Base-by-base conservation (phyloP, 2,888 invertebrate species). In the Arctia plantaginis region DNA sequence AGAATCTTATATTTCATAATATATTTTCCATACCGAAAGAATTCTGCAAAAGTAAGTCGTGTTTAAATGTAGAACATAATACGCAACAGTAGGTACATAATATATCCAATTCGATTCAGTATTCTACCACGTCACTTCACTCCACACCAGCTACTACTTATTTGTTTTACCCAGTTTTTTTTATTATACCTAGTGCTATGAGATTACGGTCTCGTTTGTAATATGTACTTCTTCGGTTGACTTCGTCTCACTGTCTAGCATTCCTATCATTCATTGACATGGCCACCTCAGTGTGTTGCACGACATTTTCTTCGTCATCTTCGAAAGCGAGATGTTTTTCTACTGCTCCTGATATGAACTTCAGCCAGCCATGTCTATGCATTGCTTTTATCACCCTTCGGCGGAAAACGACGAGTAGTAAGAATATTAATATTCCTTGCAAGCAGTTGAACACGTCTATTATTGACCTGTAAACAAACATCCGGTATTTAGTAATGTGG, bases 361-460 rank as follows among this genome's bases (percentile, higher is more conserved):
- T 86, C 70, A 94, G 79, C 88, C 90, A 90, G 23, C 92, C 92
- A 41, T 88, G 90, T 66, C 82, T 86, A 74, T 90, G 84, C 87
- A 94, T 82, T 4, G 88, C 93, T 77, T 96, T 93, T 18, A 96
- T 84, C 0, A 96, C 96, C 8, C 96, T 91, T 79, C 94, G 95
- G 13, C 97, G 91, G 80, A 96, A 96, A 55, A 96, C 93, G 27
- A 97, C 96, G 75, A 97, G 87, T 64, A 97, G 88, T 39, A 97
- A 77, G 88, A 97, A 97, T 83, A 97, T 96, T 62, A 97, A 81
- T 27, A 96, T 82, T 0, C 97, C 97, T 92, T 97, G 97, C 15
- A 97, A 90, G 2, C 95, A 90, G 90, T 97, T 97, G 77, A 97
- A 90, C 62, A 96, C 89, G 90, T 97, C 97, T 8, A 96, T 90